Conservation (phyloP, 2,888 invertebrate genomes). For the Diadegma fenestrale region DNA sequence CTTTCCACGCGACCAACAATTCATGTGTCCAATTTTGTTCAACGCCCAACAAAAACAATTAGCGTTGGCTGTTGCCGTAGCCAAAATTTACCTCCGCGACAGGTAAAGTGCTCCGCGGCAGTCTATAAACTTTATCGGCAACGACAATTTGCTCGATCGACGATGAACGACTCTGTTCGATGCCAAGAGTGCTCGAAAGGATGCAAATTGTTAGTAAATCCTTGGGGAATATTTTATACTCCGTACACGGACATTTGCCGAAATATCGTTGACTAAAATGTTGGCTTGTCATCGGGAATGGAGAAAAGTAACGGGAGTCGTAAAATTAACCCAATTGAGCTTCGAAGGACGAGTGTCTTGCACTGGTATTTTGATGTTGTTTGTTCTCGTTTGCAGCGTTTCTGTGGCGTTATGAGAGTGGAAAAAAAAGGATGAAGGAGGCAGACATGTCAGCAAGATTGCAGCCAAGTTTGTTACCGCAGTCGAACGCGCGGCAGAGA, state of each 20-base stretch:
- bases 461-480: slow-evolving; percentile 67
- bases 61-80: neutral
- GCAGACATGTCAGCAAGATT: slow-evolving; percentile 57
- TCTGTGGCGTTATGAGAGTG: slow-evolving; percentile 7
- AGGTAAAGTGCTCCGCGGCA: neutral
- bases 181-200: neutral
- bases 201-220: neutral
- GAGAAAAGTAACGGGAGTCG: neutral
- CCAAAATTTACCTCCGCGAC: neutral
- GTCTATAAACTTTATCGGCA: neutral
- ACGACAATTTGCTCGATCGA: neutral
- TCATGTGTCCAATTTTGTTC: slow-evolving; percentile 5
- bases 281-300: neutral
- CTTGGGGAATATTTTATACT: neutral
- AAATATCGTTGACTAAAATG: neutral
- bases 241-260: no score
- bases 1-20: neutral
- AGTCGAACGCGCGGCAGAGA: slow-evolving; percentile 27
- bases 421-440: slow-evolving; percentile 18
- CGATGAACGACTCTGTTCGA: neutral
- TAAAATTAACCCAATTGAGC: neutral
- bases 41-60: neutral
- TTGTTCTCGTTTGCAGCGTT: neutral
- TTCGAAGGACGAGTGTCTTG: neutral
- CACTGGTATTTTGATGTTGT: neutral